Base-by-base conservation (phyloP, 1,140 invertebrate species). In the Colletes latitarsis region DNA sequence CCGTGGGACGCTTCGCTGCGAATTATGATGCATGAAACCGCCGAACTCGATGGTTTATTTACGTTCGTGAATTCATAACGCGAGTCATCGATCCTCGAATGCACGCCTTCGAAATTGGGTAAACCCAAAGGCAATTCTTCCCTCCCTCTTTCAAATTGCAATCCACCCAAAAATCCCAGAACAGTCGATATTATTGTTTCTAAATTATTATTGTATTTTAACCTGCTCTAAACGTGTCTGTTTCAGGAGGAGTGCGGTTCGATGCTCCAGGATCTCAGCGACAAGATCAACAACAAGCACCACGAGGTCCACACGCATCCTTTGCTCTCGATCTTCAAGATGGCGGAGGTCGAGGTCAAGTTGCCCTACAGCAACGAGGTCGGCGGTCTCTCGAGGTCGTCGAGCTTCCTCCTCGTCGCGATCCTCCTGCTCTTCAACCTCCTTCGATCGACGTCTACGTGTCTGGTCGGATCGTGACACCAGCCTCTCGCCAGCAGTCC, bases 251-350 rank as follows among this genome's bases (percentile, higher is more conserved):
- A 97, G 90, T 98, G 97, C 93, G 96, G 96, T 55, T 95, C 96
- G 81, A 95, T 97, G 82, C 93, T 98, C 81, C 96, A 97, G 91
- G 95, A 96, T 72, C 95, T 98, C 64, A 97, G 96, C 88, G 95
- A 96, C 62, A 96, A 97, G 88, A 97, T 98, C 87, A 98, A 98
- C 93, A 95, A 95, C 49, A 96, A 96, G 87, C 95, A 97, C 90
- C 95, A 96, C 62, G 96, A 97, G 88, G 96, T 98, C 73, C 96
- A 97, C 84, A 97, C 96, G 30, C 97, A 98, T 92, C 95, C 97
- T 53, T 94, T 98, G 15, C 94, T 98, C 12, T 98, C 97, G 81
- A 97, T 98, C 90, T 97, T 98, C 92, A 98, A 98, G 94, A 97
- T 98, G 94, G 97, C 97, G n/a, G 97, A 98, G 94, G 97, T 98